These are phyloP conservation scores for Apamea sordens DNA, from an alignment of 2,888 invertebrate species.

Conservation along the genomic window DNA sequence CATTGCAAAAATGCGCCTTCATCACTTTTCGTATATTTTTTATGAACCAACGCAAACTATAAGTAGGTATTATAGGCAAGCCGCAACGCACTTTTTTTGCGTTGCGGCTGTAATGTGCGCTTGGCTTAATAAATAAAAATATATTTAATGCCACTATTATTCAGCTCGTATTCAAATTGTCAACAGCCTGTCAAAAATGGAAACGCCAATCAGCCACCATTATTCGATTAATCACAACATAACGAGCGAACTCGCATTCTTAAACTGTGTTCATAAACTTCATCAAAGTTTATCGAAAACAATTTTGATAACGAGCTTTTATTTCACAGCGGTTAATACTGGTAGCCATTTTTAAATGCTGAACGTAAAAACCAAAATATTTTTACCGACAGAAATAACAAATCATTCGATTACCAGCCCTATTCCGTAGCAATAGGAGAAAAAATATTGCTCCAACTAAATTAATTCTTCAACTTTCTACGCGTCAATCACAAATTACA, in stretches of 20 bases:
- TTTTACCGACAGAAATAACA: constrained; percentile 43
- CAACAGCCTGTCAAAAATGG: constrained; percentile 49
- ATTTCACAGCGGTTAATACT: constrained; percentile 78
- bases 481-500: constrained; percentile 80
- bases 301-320: constrained; percentile 82
- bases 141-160: neutral
- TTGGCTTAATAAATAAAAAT: neutral
- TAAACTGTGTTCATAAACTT: constrained; percentile 71
- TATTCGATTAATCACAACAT: constrained; percentile 71
- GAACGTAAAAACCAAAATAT: constrained; percentile 61
- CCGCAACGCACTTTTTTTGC: neutral
- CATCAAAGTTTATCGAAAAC: constrained; percentile 77
- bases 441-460: constrained; percentile 28
- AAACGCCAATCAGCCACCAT: constrained; percentile 47
- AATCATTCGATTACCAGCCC: constrained; percentile 66
- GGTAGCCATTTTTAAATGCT: constrained; percentile 77
- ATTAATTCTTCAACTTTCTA: constrained; percentile 77
- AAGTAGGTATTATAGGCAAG: neutral
- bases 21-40: neutral
- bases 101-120: neutral
- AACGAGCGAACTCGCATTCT: constrained; percentile 70
- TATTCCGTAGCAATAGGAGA: constrained; percentile 64
- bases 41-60: neutral
- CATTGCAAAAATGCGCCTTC: neutral
- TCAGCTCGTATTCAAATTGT: constrained; percentile 41